phyloP scores from a whole-genome alignment of 1,140 invertebrate species.

The Campoletis sonorensis region DNA sequence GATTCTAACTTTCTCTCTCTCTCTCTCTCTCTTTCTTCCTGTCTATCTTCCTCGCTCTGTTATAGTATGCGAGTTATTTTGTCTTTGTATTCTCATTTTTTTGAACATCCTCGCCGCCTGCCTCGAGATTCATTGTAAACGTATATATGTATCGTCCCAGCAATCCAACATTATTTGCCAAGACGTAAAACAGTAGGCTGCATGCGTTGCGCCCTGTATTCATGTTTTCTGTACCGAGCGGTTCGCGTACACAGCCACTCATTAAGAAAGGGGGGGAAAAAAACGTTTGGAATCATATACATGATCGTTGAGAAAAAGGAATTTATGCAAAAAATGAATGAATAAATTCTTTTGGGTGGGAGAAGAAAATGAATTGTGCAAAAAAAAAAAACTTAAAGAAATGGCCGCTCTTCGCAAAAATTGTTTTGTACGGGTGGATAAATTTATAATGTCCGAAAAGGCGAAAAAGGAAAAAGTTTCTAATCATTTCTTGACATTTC shows the following conservation, averaged over 20 bases:
- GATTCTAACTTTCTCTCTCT: no score
- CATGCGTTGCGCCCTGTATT: neutral
- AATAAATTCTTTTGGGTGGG: neutral
- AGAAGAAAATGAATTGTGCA: neutral
- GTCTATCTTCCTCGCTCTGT: no score
- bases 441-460: no score
- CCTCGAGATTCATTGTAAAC: no score
- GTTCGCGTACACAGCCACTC: neutral
- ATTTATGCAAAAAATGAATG: neutral
- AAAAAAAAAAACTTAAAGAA: neutral
- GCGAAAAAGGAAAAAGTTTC: no score
- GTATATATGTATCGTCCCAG: no score
- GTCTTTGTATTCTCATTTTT: no score
- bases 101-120: no score
- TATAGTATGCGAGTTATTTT: no score
- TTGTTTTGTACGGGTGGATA: no score
- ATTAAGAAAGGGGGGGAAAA: neutral
- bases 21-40: no score
- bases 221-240: neutral
- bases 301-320: neutral
- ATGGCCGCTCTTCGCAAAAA: neutral
- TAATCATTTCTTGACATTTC: no score
- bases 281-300: neutral
- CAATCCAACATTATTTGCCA: neutral
- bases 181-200: neutral